phyloP scores from a whole-genome alignment of 2,888 invertebrate genomes.

The Coelogynopora nodosa region DNA sequence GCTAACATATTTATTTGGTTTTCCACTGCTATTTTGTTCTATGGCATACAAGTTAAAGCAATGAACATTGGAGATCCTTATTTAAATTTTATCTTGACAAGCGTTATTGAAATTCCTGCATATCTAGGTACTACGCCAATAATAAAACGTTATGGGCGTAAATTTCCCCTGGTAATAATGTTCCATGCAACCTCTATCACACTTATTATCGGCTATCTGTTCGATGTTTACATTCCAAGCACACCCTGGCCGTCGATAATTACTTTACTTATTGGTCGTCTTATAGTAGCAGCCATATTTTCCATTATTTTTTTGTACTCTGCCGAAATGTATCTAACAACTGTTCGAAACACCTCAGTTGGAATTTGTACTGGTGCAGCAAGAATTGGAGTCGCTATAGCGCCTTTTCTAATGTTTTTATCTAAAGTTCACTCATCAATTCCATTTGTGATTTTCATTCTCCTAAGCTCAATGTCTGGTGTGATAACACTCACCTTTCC shows the following conservation, averaged over 20 bases:
- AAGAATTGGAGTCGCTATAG: slow-evolving; percentile 32
- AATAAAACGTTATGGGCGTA: slow-evolving; percentile 27
- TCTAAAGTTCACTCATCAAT: neutral
- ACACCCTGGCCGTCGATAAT: slow-evolving; percentile 9
- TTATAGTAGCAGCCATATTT: slow-evolving; percentile 27
- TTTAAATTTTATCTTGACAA: slow-evolving; percentile 35
- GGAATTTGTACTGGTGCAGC: slow-evolving; percentile 29
- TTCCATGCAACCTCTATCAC: neutral
- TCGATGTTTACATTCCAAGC: neutral
- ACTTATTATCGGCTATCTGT: slow-evolving; percentile 33
- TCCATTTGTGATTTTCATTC: slow-evolving; percentile 15
- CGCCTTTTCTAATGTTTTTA: slow-evolving; percentile 15
- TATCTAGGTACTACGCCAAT: slow-evolving; percentile 16
- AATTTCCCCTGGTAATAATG: neutral
- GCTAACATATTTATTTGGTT: slow-evolving; percentile 28
- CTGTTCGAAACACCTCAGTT: slow-evolving; percentile 30
- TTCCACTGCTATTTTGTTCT: slow-evolving; percentile 35
- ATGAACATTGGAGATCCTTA: slow-evolving; percentile 29
- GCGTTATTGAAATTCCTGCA: slow-evolving; percentile 38
- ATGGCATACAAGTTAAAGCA: slow-evolving; percentile 1
- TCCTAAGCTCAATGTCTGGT: neutral
- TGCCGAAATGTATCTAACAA: slow-evolving; percentile 38
- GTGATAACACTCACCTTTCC: slow-evolving; percentile 16
- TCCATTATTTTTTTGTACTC: slow-evolving; percentile 37
- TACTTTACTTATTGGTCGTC: slow-evolving; percentile 14